These are phyloP conservation scores for Alethe diademata DNA, from an alignment of 2,113 vertebrate genomes.

Conservation along the genomic window DNA sequence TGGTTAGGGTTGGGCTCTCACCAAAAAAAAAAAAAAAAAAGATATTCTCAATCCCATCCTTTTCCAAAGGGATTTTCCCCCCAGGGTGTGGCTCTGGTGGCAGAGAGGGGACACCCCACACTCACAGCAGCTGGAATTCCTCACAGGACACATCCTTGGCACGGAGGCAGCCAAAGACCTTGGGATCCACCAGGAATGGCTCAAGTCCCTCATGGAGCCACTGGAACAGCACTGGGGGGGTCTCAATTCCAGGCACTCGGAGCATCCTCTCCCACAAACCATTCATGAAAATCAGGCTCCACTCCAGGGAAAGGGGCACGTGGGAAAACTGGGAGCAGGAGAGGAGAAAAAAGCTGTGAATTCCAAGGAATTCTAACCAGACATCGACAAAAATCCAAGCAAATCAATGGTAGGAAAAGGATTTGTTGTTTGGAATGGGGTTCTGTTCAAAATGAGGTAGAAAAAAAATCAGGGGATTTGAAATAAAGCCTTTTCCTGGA, in stretches of 20 bases:
- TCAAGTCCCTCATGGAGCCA: not conserved
- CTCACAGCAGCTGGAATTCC: slow-evolving; percentile 26
- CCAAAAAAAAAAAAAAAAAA: too few relatives aligned
- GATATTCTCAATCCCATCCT: not conserved
- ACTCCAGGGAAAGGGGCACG: not conserved
- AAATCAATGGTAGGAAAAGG: not conserved
- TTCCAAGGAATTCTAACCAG: not conserved
- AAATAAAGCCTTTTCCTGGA: not conserved
- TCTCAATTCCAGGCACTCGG: not conserved
- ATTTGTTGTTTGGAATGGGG: not conserved
- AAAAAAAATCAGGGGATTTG: not conserved
- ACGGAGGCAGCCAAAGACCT: slow-evolving; percentile 7
- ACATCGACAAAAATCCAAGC: rapidly evolving
- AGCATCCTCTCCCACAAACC: slow-evolving; percentile 47
- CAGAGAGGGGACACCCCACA: not conserved
- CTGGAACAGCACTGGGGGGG: not conserved
- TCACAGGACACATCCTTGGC: not conserved
- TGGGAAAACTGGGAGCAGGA: slow-evolving; percentile 6
- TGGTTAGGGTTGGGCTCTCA: not conserved
- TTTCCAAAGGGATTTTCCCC: not conserved
- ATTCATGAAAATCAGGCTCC: not conserved
- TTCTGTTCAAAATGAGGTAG: not conserved
- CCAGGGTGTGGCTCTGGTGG: not conserved
- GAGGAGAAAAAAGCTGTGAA: not conserved
- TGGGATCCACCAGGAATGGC: not conserved